Evolutionary conservation across 2,797 vertebrate genomes (phyloP).

Genomic region (Syncerus caffer): DNA sequence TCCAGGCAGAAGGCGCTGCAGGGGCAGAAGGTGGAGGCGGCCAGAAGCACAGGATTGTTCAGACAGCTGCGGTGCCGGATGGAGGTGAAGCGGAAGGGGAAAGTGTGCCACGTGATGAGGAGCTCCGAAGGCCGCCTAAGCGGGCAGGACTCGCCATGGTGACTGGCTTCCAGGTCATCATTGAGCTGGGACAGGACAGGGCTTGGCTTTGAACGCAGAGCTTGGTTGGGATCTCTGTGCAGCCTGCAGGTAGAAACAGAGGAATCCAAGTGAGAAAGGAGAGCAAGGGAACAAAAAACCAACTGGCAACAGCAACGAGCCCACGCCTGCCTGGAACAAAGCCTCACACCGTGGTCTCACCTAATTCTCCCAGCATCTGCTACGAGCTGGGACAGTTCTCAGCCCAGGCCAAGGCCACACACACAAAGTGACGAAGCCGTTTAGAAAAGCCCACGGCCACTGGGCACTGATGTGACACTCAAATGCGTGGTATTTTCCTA

Average conservation of each 20-base stretch:
- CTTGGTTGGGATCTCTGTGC: too few species aligned
- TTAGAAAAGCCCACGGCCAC: not conserved
- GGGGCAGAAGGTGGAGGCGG: fast-evolving
- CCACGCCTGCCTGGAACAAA: fast-evolving
- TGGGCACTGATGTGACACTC: fast-evolving
- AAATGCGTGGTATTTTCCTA: not conserved
- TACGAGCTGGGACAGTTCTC: too few species aligned
- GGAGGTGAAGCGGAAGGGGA: fast-evolving
- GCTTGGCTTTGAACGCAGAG: fast-evolving
- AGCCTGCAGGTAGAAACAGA: not conserved
- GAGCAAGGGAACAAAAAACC: not conserved
- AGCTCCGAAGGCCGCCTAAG: not conserved
- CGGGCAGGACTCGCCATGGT: fast-evolving
- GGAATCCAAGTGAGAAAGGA: too few species aligned
- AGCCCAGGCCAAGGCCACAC: fast-evolving
- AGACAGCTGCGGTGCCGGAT: fast-evolving
- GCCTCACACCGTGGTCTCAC: fast-evolving
- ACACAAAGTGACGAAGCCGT: fast-evolving
- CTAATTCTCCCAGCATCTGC: not conserved
- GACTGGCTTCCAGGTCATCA: not conserved
- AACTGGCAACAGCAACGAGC: fast-evolving
- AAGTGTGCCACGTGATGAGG: fast-evolving
- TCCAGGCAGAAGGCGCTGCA: not conserved
- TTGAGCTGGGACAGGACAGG: fast-evolving
- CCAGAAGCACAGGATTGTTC: not conserved